These are phyloP conservation scores for Hypomesus transpacificus DNA, from an alignment of 2,113 vertebrate genomes.

Conservation along the genomic window DNA sequence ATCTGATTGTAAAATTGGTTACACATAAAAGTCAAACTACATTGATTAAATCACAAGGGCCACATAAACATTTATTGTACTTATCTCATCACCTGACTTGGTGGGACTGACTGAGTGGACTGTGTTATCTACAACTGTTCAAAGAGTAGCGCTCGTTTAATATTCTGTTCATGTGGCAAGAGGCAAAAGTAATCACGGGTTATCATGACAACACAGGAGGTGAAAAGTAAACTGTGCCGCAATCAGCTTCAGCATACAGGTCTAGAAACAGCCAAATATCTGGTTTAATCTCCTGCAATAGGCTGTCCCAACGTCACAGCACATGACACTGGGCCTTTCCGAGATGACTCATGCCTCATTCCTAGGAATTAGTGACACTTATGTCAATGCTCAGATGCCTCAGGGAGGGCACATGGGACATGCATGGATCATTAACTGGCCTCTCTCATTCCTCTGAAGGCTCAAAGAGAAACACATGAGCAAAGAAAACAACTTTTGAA, in stretches of 20 bases:
- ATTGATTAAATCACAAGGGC: too few species aligned
- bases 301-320: background rate
- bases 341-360: conserved; percentile 35
- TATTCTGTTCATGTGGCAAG: conserved; percentile 3
- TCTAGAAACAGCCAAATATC: background rate
- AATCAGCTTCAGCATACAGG: background rate
- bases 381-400: conserved; percentile 48
- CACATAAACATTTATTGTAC: background rate
- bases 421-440: conserved; percentile 32
- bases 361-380: conserved; percentile 30
- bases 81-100: background rate
- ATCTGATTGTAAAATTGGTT: too few species aligned
- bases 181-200: background rate
- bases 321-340: conserved; percentile 16
- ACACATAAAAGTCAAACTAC: too few species aligned
- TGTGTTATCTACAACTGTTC: background rate
- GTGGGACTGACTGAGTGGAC: background rate
- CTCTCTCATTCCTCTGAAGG: conserved; percentile 33
- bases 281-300: too few species aligned
- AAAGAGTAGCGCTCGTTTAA: conserved; percentile 3
- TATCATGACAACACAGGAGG: background rate
- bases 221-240: background rate
- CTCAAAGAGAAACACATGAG: conserved; percentile 18
- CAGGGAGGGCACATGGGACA: background rate
- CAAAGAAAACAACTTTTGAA: conserved; percentile 28